Conservation (phyloP, 2,113 vertebrate genomes). For the Artemisiospiza belli region DNA sequence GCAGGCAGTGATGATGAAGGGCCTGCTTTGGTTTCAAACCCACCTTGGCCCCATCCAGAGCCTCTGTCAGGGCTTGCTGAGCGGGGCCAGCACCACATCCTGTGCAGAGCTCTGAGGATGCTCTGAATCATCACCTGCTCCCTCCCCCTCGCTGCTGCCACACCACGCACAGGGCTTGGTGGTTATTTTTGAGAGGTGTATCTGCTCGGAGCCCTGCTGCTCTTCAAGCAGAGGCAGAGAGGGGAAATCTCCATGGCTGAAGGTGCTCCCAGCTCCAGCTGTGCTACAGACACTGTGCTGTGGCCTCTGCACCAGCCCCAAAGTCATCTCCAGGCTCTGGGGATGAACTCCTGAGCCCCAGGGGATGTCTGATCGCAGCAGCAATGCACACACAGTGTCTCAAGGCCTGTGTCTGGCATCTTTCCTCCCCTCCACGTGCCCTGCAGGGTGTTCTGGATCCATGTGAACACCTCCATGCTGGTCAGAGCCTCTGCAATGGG, state of each 20-base stretch:
- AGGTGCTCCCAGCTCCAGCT: neutral
- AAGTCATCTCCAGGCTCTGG: neutral
- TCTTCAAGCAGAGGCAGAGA: neutral
- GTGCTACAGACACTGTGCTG: neutral
- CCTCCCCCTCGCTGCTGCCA: neutral
- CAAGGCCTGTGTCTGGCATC: neutral
- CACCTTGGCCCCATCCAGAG: neutral
- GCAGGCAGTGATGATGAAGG: neutral
- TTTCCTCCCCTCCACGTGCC: neutral
- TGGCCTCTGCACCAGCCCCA: neutral
- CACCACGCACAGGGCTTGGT: neutral
- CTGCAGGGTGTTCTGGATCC: neutral
- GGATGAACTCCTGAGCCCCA: neutral
- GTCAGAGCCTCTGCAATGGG: neutral
- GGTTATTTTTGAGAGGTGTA: neutral
- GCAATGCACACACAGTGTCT: neutral
- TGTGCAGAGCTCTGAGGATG: neutral
- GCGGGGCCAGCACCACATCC: conserved; percentile 10
- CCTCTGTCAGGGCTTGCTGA: neutral
- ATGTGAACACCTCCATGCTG: accelerated
- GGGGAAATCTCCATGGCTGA: neutral
- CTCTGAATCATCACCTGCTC: neutral
- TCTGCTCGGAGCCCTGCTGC: neutral
- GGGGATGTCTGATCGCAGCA: neutral
- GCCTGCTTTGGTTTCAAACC: neutral